Conservation (phyloP, 2,888 invertebrate species). For the Brachynemurus nebulosus region DNA sequence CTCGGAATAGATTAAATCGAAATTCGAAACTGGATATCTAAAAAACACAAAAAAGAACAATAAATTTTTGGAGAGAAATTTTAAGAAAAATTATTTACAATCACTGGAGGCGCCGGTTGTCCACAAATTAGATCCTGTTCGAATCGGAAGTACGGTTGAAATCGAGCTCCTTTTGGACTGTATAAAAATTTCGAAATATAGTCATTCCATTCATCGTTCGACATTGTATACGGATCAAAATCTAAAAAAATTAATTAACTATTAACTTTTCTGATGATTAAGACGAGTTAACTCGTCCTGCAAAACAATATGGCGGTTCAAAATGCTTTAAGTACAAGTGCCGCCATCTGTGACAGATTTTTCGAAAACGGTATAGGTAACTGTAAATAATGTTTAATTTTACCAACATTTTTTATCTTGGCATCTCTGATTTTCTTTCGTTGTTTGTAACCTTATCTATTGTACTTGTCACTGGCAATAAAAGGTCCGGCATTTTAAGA, state of each 20-base stretch:
- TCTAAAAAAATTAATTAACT: constrained; percentile 28
- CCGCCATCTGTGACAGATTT: no score
- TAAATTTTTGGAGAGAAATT: not conserved
- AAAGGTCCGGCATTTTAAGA: no score
- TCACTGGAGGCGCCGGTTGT: constrained; percentile 33
- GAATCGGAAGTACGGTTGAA: constrained; percentile 54
- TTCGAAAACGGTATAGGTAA: no score
- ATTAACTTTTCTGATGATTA: no score
- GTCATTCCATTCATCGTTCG: constrained; percentile 41
- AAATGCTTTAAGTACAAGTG: no score
- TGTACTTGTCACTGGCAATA: no score
- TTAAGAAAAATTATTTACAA: not conserved
- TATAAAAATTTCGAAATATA: constrained; percentile 56
- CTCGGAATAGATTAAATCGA: constrained; percentile 41
- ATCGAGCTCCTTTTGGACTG: constrained; percentile 53
- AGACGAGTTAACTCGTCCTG: no score
- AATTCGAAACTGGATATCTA: constrained; percentile 48
- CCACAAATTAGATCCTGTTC: constrained; percentile 46
- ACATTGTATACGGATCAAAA: constrained; percentile 30
- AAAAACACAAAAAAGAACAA: constrained; percentile 16
- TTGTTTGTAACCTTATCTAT: no score
- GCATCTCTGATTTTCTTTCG: no score
- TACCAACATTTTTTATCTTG: no score
- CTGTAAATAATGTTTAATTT: no score
- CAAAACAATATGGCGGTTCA: no score